Evolutionary conservation across 64 coral and sea anemone species (phyloP).

Genomic region (Anthopleura sola): DNA sequence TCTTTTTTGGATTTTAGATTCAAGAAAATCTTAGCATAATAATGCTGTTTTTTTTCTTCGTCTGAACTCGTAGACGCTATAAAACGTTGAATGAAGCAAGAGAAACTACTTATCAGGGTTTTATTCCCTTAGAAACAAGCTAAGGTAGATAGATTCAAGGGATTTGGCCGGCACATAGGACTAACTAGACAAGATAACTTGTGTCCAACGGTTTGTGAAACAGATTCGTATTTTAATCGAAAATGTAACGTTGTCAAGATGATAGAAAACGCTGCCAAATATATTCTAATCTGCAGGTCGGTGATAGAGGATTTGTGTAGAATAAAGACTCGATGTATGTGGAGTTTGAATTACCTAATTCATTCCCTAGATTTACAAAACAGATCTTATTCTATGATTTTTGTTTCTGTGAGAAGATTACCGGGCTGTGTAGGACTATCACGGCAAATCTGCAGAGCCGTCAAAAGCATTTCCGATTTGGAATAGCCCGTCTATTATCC

Average conservation of each 20-base stretch:
- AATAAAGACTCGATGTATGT: neutral
- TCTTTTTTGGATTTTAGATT: neutral
- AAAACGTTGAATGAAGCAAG: neutral
- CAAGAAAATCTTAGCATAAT: neutral
- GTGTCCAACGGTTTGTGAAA: neutral
- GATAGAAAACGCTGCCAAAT: neutral
- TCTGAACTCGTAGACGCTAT: neutral
- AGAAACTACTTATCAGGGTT: neutral
- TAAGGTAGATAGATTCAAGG: neutral
- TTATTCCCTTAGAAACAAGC: neutral
- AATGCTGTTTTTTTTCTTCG: neutral
- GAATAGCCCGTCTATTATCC: conserved; percentile 3
- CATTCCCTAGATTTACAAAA: neutral
- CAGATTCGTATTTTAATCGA: neutral
- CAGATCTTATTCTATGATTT: neutral
- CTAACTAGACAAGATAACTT: neutral
- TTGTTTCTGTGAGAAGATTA: neutral
- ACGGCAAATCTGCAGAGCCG: neutral
- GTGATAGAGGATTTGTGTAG: neutral
- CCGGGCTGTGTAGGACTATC: neutral
- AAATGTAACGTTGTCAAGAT: conserved; percentile 2
- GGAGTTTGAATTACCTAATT: neutral
- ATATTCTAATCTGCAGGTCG: neutral
- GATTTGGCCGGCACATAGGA: neutral
- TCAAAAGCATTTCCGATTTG: neutral